Percentiles rank a stretch among this genome's conserved stretches.
Conservation (phyloP, 2,888 invertebrate genomes). For the Drosophila recens region DNA sequence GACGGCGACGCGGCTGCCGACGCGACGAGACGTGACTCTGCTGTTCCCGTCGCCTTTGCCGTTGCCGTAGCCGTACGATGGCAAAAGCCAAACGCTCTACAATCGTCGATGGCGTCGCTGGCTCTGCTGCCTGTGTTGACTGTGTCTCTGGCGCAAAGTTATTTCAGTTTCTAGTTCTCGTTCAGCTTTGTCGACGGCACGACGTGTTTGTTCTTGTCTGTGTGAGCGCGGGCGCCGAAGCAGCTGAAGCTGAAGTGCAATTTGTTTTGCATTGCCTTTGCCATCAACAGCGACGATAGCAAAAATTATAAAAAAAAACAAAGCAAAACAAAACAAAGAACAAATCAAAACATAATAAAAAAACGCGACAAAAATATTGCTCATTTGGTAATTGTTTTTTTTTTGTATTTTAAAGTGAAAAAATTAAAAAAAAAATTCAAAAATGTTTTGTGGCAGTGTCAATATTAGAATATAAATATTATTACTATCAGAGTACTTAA, state of each 20-base stretch:
- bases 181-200: constrained; percentile 84
- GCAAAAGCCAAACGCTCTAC: constrained; percentile 48
- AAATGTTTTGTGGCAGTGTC: constrained; percentile 19
- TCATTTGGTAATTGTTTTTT: constrained; percentile 22
- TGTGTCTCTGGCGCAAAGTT: constrained; percentile 48
- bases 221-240: constrained; percentile 54
- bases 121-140: constrained; percentile 32
- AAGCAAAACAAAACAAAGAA: constrained; percentile 35
- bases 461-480: background rate
- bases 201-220: constrained; percentile 76
- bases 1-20: constrained; percentile 1
- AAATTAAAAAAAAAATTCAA: constrained; percentile 1
- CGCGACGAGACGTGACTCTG: too few species aligned
- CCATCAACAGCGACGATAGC: background rate
- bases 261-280: constrained; percentile 33
- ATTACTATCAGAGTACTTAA: background rate
- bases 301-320: constrained; percentile 30
- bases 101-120: constrained; percentile 56
- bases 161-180: constrained; percentile 80
- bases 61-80: constrained; percentile 14
- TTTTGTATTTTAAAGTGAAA: constrained; percentile 29
- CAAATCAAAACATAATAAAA: constrained; percentile 1
- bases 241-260: constrained; percentile 41
- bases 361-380: constrained; percentile 18
- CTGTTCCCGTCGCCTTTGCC: background rate